Evolutionary conservation across 2,797 vertebrate species (phyloP), one percentile per base, ranked within the genome.

Genomic region (Taenioides sp.): DNA sequence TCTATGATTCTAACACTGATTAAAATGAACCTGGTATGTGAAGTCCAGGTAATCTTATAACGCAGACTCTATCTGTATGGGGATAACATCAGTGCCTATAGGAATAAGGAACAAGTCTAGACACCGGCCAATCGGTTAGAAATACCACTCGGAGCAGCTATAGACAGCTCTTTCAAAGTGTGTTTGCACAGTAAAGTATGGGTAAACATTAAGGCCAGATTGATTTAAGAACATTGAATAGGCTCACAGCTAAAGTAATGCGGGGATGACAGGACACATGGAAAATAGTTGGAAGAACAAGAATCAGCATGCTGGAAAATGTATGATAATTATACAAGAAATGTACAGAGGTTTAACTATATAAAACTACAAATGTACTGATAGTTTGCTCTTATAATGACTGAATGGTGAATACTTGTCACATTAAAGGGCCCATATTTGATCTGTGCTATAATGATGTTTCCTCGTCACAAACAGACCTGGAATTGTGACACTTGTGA

Each of bases 111-210:
- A 68, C 88, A 88, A 80, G 84, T 80, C 79, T 75, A 64, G 82
- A 61, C 86, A 2, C 12, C 52, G 6, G 66, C 74, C 47, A 0
- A 6, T 12, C 11, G 65, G 64, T 68, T 23, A 3, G 1, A 73
- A 70, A 77, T 71, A 67, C 74, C 59, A 17, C 31, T 71, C 72
- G 74, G 40, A n/a, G 20, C 64, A 31, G 27, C 27, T 20, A 6
- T 7, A 43, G 65, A 25, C 5, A 0, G 66, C 62, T 76, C 34
- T 84, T 75, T 69, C 60, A 72, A 71, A 31, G 67, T 60, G 59
- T 86, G 83, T 89, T 89, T 85, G 74, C 67, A 89, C 73, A 81
- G 82, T 65, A 4, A 77, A 76, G 80, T 43, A 62, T 71, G 76
- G 77, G 80, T 77, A 84, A 87, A 87, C 77, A 70, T 47, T 14